These are phyloP conservation scores for Papilio helenus DNA, from an alignment of 1,140 invertebrate species.

Conservation along the genomic window DNA sequence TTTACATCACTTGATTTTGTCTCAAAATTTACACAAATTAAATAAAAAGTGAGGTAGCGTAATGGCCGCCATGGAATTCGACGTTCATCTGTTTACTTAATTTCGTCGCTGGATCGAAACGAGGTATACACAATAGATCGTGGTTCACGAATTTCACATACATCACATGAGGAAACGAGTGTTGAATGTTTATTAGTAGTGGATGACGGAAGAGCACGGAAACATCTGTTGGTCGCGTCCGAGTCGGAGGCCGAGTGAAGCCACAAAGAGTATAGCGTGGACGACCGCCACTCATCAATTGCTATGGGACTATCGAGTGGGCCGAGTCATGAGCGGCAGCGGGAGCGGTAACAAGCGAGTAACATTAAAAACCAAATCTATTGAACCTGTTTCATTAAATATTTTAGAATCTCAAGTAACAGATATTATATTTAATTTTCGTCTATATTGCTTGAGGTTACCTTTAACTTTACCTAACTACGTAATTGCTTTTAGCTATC, in stretches of 20 bases:
- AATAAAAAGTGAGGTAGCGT: background rate
- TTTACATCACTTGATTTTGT: background rate
- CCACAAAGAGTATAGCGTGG: constrained; percentile 52
- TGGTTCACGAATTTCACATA: constrained; percentile 3
- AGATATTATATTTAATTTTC: background rate
- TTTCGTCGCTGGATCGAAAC: background rate
- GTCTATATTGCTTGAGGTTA: no score
- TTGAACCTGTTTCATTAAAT: background rate
- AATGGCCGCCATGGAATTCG: background rate
- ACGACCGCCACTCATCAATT: constrained; percentile 57
- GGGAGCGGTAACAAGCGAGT: background rate
- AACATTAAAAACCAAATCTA: background rate
- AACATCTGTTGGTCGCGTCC: constrained; percentile 52
- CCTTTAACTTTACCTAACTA: background rate
- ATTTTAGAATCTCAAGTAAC: background rate
- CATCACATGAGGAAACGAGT: constrained; percentile 16
- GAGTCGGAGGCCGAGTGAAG: constrained; percentile 47
- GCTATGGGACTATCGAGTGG: constrained; percentile 46
- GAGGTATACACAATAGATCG: background rate
- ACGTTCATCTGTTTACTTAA: constrained; percentile 1
- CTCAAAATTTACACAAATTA: background rate
- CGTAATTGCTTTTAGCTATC: background rate
- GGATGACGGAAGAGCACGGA: constrained; percentile 43
- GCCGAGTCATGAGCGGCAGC: constrained; percentile 40
- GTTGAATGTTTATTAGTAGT: constrained; percentile 33